phyloP scores from a whole-genome alignment of 2,113 vertebrate genomes.

The human region GRCh38 chr3:126915501-126916000 shows the following conservation, averaged over 20 bases:
- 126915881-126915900: no score
- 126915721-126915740: not conserved
- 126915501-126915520: not conserved
- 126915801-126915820: not conserved
- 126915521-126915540: not conserved
- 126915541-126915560: not conserved
- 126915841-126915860: no score
- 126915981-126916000: not conserved
- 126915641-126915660: not conserved
- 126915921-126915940: no score
- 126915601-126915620: not conserved
- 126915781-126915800: not conserved
- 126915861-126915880: no score
- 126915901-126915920: no score
- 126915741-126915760: not conserved
- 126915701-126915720: not conserved
- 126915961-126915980: no score
- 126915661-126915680: not conserved
- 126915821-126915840: no score
- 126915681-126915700: not conserved
- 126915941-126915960: no score
- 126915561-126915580: not conserved
- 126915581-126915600: not conserved
- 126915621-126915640: not conserved
- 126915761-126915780: not conserved